Evolutionary conservation across 2,797 vertebrate genomes (phyloP).

Genomic region (Phrynocephalus vlangalii): DNA sequence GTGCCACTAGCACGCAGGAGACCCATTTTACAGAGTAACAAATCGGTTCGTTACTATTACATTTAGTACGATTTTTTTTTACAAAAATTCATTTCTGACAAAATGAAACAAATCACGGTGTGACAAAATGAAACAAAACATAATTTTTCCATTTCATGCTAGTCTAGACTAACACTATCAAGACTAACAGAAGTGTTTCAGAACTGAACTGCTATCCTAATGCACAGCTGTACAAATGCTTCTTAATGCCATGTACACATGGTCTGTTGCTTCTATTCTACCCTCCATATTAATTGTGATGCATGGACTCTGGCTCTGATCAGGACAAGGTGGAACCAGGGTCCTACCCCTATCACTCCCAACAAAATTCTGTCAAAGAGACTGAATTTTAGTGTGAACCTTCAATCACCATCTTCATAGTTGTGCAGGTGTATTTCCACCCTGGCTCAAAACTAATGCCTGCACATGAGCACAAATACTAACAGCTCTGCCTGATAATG

Average conservation of each 20-base stretch:
- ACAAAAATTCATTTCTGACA: too few species aligned
- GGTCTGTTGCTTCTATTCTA: not conserved
- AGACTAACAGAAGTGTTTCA: not conserved
- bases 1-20: too few species aligned
- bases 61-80: too few species aligned
- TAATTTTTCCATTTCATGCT: too few species aligned
- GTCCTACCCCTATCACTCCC: not conserved
- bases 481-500: conserved; percentile 31
- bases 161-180: too few species aligned
- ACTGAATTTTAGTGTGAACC: not conserved
- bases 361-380: not conserved
- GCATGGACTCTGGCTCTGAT: not conserved
- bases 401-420: not conserved
- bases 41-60: too few species aligned
- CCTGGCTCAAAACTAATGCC: conserved; percentile 10
- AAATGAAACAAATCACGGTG: too few species aligned
- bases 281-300: not conserved
- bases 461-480: conserved; percentile 1
- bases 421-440: not conserved
- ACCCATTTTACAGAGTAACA: too few species aligned
- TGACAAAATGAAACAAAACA: too few species aligned
- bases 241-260: not conserved
- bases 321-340: not conserved
- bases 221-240: not conserved
- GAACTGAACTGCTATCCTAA: not conserved